Evolutionary conservation across 2,888 invertebrate genomes (phyloP), one percentile per base, ranked within the genome.

Genomic region (Drosophila stalkeri): DNA sequence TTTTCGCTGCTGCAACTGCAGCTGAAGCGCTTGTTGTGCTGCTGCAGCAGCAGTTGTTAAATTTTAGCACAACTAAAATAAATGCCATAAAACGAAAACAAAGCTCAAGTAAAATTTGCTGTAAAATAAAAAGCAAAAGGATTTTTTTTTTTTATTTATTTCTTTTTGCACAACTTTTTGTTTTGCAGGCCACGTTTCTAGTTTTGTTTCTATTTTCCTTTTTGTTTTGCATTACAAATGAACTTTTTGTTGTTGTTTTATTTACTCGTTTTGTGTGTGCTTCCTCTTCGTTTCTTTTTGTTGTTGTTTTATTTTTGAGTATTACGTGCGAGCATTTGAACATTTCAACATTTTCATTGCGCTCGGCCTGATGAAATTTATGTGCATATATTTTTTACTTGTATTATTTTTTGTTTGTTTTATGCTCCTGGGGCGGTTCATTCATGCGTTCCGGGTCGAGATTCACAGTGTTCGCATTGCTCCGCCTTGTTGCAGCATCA

Each of bases 301-400:
- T 72, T 63, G 56, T 49, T 46, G n/a, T 74, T 61, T 56, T 27
- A 18, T 74, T 44, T 46, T 49, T 52, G 44, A 49, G 72, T 59
- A 73, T 59, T 77, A 81, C 81, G 86, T 85, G 86, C 82, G 68
- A 82, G 82, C 79, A 85, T 86, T 85, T 85, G 72, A 84, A 82
- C 80, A 81, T 80, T 83, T 86, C 73, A 74, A 80, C 86, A 75
- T 86, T 85, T 84, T 83, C 86, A 84, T 84, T 81, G 81, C 83
- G 83, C 79, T 60, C 72, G 59, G 47, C 27, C 80, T 78, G 82
- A 65, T 79, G 62, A 81, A 86, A 85, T 85, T 86, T 85, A 85
- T 86, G 85, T 82, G 82, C 85, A 86, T 85, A 86, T 70, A 80
- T 83, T 62, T 39, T 55, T 56, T 35, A 37, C 27, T 35, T 51